Conservation (phyloP, 2,797 vertebrate species). For the Acrossocheilus fasciatus region DNA sequence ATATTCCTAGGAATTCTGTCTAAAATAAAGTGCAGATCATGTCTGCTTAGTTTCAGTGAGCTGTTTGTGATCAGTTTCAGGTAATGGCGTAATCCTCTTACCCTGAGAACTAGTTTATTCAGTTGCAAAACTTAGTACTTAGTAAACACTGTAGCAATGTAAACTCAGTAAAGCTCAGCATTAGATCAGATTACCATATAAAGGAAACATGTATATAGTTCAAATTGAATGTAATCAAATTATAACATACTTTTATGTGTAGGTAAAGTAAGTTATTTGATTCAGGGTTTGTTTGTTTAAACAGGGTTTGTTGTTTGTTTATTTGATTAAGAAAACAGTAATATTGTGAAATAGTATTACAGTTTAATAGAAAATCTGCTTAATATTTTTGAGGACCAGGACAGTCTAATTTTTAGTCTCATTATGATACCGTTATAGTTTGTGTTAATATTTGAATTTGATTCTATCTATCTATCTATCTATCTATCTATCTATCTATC, state of each 20-base stretch:
- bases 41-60: conserved; percentile 1
- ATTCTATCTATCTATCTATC: too few relatives aligned
- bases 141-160: neutral
- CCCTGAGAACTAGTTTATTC: neutral
- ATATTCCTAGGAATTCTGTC: neutral
- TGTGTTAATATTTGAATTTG: too few relatives aligned
- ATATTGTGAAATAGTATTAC: neutral
- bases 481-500: too few relatives aligned
- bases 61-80: conserved; percentile 24
- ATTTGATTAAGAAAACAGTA: neutral
- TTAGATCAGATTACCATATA: neutral
- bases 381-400: neutral
- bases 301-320: too few relatives aligned
- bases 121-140: neutral
- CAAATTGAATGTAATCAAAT: neutral
- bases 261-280: neutral
- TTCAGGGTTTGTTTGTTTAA: neutral
- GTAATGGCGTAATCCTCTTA: conserved; percentile 13
- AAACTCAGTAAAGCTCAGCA: neutral
- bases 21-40: neutral
- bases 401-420: neutral
- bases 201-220: neutral
- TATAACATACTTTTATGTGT: neutral
- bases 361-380: neutral
- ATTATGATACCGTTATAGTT: neutral